Base-by-base conservation (phyloP, 2,113 vertebrate genomes). In the Lota lota region DNA sequence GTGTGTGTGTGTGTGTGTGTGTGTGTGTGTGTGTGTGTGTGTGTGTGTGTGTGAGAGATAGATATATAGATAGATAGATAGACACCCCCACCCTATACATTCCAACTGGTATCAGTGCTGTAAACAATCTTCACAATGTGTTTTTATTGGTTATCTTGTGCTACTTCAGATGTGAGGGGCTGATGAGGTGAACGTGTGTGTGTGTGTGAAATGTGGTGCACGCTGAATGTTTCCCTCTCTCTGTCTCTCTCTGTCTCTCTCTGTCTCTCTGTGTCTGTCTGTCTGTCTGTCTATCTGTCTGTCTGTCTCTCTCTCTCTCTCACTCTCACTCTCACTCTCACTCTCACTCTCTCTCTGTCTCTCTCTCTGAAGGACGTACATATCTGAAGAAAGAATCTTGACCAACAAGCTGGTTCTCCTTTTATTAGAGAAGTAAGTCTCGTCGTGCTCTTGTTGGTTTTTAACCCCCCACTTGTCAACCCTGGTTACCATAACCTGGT, bases 281-380 rank as follows among this genome's bases (percentile, higher is more conserved):
- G 8, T 75, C 19, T 74, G 60, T 50, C n/a, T n/a, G n/a, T n/a
- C 21, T 54, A 2, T 24, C 11, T 22, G 1, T 5, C 22, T 10
- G 18, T 1, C 22, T 6, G 24, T 17, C n/a, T 57, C 22, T 3
- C 28, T 63, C 10, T 75, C 6, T 79, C 19, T 68, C 24, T 67
- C 0, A 61, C 15, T 74, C 53, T 80, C 10, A 73, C 19, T 74
- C n/a, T n/a, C n/a, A n/a, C n/a, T n/a, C n/a, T 19, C 19, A 47
- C 2, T 53, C 15, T 56, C 20, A 62, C 20, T 5, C 33, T 63
- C 11, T 76, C 7, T 78, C 20, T 68, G 22, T 68, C 0, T 60
- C 14, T 75, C 54, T 80, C 11, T 75, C 19, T 74, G 60, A 75
- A 94, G 93, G 83, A 91, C 85, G 0, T 94, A 61, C 74, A 89